A percentile compares a stretch with the other conserved stretches of the same genome.
phyloP scores from a whole-genome alignment of 1,140 invertebrate genomes.

The Papilio polytes region DNA sequence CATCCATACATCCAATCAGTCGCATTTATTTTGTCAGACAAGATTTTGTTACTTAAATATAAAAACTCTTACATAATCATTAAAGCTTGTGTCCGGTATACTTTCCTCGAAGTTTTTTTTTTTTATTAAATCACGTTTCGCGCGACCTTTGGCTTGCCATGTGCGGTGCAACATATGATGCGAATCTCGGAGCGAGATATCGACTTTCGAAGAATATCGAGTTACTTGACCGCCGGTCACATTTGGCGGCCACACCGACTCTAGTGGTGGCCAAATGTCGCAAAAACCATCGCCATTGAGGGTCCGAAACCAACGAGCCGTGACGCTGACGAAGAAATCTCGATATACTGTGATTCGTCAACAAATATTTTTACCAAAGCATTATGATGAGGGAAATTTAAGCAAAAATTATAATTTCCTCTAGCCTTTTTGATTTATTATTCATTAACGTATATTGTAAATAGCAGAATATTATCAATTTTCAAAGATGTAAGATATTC shows the following conservation, averaged over 20 bases:
- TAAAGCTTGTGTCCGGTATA: slow-evolving; percentile 9
- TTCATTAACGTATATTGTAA: too few relatives aligned
- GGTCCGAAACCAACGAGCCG: slow-evolving; percentile 54
- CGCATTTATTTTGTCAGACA: too few relatives aligned
- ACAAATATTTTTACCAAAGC: background rate
- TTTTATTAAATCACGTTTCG: slow-evolving; percentile 62
- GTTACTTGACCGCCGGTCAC: slow-evolving; percentile 68
- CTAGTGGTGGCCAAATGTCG: slow-evolving; percentile 62
- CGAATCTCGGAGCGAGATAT: slow-evolving; percentile 70
- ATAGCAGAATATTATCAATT: too few relatives aligned
- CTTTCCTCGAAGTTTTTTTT: slow-evolving; percentile 44
- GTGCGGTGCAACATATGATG: slow-evolving; percentile 63
- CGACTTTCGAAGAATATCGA: slow-evolving; percentile 61
- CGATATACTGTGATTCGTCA: slow-evolving; percentile 56
- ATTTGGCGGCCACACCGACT: slow-evolving; percentile 76
- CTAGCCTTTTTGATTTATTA: too few relatives aligned
- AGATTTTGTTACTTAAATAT: background rate
- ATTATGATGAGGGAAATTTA: background rate
- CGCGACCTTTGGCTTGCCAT: slow-evolving; percentile 73
- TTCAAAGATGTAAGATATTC: too few relatives aligned
- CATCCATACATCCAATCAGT: too few relatives aligned
- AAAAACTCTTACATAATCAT: slow-evolving; percentile 10
- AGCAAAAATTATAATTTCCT: background rate
- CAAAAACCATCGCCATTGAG: slow-evolving; percentile 70
- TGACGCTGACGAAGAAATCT: slow-evolving; percentile 59